Conservation (phyloP, 2,888 invertebrate species). For the Seira musarum region DNA sequence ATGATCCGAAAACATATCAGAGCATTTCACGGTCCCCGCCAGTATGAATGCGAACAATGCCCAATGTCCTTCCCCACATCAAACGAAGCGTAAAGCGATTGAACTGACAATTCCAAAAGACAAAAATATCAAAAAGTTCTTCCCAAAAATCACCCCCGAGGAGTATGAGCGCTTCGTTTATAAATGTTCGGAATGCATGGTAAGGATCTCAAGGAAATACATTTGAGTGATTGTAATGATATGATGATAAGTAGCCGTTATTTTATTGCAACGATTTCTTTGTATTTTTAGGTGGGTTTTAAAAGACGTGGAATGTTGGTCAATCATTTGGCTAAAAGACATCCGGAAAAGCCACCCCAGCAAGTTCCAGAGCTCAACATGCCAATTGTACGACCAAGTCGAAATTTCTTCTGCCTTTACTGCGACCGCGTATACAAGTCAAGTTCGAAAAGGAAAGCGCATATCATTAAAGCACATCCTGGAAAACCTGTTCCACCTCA, state of each 20-base stretch:
- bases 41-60: constrained; percentile 80
- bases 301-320: constrained; percentile 88
- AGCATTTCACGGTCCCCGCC: constrained; percentile 81
- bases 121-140: constrained; percentile 63
- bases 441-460: constrained; percentile 86
- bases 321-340: constrained; percentile 87
- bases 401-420: constrained; percentile 87
- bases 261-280: too few species aligned
- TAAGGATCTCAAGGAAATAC: too few species aligned
- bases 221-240: too few species aligned
- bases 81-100: constrained; percentile 72
- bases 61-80: constrained; percentile 81
- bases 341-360: constrained; percentile 79
- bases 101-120: constrained; percentile 59
- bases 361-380: constrained; percentile 83
- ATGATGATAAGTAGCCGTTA: too few species aligned
- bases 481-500: constrained; percentile 74
- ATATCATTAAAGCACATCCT: constrained; percentile 88
- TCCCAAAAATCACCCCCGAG: constrained; percentile 74
- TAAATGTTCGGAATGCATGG: constrained; percentile 83
- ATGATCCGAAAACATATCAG: constrained; percentile 82
- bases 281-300: too few species aligned
- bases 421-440: constrained; percentile 87
- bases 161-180: constrained; percentile 83
- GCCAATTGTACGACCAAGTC: constrained; percentile 83